A percentile compares a stretch with the other conserved stretches of the same genome.
Evolutionary conservation across 1,140 invertebrate species (phyloP).

Genomic region (Pentalonia nigronervosa): DNA sequence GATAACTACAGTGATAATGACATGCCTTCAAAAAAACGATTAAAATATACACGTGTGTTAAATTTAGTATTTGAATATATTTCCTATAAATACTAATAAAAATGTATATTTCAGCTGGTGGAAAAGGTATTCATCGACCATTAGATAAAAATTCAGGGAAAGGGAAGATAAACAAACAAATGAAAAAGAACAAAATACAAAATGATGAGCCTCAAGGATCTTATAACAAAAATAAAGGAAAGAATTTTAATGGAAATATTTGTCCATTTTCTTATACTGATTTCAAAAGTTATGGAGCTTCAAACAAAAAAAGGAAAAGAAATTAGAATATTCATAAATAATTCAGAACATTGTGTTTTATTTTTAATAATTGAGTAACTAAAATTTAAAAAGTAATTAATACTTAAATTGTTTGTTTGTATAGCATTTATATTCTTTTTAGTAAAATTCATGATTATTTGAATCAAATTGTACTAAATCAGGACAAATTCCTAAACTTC

Average conservation of each 20-base stretch:
- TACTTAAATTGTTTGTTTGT: not conserved
- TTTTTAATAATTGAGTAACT: not conserved
- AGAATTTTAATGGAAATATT: slow-evolving; percentile 17
- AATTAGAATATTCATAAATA: slow-evolving; percentile 24
- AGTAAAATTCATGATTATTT: slow-evolving; percentile 33
- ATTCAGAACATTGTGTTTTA: not conserved
- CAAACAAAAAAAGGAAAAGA: slow-evolving; percentile 47
- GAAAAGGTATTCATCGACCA: slow-evolving; percentile 82
- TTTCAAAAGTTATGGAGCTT: slow-evolving; percentile 21
- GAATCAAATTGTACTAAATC: slow-evolving; percentile 32
- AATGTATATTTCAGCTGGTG: slow-evolving; percentile 70
- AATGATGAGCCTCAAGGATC: slow-evolving; percentile 67
- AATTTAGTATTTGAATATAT: slow-evolving; percentile 4
- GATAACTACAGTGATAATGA: slow-evolving; percentile 45
- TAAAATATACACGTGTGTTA: slow-evolving; percentile 31
- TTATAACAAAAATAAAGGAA: slow-evolving; percentile 26
- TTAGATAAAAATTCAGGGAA: slow-evolving; percentile 55
- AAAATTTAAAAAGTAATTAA: not conserved
- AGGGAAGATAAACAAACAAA: slow-evolving; percentile 49
- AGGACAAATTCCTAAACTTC: not conserved
- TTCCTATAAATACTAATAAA: slow-evolving; percentile 14
- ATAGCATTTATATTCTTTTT: not conserved
- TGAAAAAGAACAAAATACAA: not conserved
- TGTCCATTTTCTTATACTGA: slow-evolving; percentile 49
- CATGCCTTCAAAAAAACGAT: slow-evolving; percentile 27